Evolutionary conservation across 1,140 invertebrate species (phyloP).

Genomic region (Sycophila sp.): DNA sequence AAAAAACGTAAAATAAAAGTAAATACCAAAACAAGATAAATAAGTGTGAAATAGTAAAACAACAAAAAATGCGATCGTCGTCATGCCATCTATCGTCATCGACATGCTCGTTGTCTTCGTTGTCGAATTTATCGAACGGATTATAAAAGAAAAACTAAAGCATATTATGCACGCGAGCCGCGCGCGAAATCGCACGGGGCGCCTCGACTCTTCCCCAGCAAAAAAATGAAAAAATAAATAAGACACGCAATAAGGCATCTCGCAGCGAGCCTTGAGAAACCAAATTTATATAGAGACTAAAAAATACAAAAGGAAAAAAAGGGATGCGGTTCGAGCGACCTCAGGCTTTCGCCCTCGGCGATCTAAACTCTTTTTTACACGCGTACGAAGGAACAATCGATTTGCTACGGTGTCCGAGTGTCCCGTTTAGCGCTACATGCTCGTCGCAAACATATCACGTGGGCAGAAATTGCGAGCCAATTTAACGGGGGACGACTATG

Average conservation of each 20-base stretch:
- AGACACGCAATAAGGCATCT: no score
- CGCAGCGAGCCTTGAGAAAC: background rate
- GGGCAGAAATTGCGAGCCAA: background rate
- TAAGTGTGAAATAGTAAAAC: background rate
- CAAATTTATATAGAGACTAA: slow-evolving; percentile 12
- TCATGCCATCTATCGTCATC: slow-evolving; percentile 34
- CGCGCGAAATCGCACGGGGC: background rate
- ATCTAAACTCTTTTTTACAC: slow-evolving; percentile 3
- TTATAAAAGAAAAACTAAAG: background rate
- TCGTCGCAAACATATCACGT: slow-evolving; percentile 26
- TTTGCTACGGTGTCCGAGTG: background rate
- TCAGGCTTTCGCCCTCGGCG: background rate
- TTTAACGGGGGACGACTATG: slow-evolving; percentile 40
- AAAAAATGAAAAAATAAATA: no score
- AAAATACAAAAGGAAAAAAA: background rate
- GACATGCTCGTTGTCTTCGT: slow-evolving; percentile 46
- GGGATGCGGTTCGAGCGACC: no score
- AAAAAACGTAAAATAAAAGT: no score
- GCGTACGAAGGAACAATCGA: background rate
- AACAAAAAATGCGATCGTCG: slow-evolving; percentile 2
- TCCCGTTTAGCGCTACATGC: background rate
- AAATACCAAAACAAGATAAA: background rate
- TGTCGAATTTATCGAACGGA: slow-evolving; percentile 36
- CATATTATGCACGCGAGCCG: no score
- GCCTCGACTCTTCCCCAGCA: background rate